Conservation (phyloP, 2,797 vertebrate species). For the Acanthopagrus latus region DNA sequence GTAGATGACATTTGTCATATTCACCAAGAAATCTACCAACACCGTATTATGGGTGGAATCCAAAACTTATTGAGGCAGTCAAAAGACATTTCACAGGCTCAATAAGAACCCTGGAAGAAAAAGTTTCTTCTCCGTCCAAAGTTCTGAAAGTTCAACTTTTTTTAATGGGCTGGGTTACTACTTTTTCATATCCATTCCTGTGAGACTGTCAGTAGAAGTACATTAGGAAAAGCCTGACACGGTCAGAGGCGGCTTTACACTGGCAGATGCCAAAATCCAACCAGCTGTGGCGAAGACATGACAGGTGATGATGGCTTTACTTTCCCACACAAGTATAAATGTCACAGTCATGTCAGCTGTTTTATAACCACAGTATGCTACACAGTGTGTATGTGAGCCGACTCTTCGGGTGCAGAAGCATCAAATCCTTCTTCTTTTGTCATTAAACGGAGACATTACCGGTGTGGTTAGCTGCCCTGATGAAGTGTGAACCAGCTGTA, state of each 20-base stretch:
- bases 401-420: conserved; percentile 1
- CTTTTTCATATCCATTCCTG: neutral
- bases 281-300: conserved; percentile 13
- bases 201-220: neutral
- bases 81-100: neutral
- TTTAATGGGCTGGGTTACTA: neutral
- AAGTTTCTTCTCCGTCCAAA: neutral
- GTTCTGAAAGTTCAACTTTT: neutral
- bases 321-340: conserved; percentile 1
- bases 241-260: conserved; percentile 3
- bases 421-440: neutral
- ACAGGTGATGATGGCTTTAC: conserved; percentile 20
- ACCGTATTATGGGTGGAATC: neutral
- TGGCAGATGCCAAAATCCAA: conserved; percentile 18
- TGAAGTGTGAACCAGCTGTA: neutral
- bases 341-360: conserved; percentile 13
- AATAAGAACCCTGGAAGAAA: neutral
- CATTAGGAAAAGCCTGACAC: neutral
- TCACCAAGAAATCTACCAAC: neutral
- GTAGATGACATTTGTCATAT: neutral
- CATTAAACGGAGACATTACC: neutral
- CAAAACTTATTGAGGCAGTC: neutral
- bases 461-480: neutral
- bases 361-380: neutral
- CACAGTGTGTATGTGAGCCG: neutral